These are phyloP conservation scores for Vanacampus margaritifer DNA, from an alignment of 2,113 vertebrate genomes.

Conservation along the genomic window DNA sequence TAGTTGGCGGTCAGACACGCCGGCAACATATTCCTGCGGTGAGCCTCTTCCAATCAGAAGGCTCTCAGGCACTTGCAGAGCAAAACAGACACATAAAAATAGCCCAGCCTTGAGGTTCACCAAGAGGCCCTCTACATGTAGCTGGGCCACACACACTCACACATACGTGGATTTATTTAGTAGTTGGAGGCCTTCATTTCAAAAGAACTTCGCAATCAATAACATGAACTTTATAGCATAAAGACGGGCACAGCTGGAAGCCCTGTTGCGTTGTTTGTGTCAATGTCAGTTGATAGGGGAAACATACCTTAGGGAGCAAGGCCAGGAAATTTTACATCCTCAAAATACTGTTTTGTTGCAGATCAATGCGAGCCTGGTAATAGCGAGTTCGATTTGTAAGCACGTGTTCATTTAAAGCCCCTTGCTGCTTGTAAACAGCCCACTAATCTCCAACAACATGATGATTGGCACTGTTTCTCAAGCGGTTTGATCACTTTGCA, in stretches of 20 bases:
- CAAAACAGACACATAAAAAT: slow-evolving; percentile 59
- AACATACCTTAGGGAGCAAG: slow-evolving; percentile 18
- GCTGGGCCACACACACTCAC: slow-evolving; percentile 38
- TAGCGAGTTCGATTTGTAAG: background rate
- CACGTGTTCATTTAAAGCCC: slow-evolving; percentile 66
- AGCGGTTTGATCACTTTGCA: slow-evolving; percentile 10
- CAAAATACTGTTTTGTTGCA: slow-evolving; percentile 5
- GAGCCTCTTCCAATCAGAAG: slow-evolving; percentile 59
- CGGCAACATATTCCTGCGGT: slow-evolving; percentile 63
- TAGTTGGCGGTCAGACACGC: slow-evolving; percentile 59
- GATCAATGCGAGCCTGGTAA: background rate
- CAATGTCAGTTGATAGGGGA: background rate
- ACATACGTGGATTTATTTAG: slow-evolving; percentile 22
- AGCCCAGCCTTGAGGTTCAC: slow-evolving; percentile 43
- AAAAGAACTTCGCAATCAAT: slow-evolving; percentile 28
- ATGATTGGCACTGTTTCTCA: background rate
- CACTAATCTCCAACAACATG: slow-evolving; percentile 51
- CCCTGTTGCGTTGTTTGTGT: background rate
- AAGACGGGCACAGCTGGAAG: slow-evolving; percentile 1
- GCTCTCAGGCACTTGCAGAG: slow-evolving; percentile 40
- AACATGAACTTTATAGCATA: slow-evolving; percentile 5
- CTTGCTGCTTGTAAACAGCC: slow-evolving; percentile 53
- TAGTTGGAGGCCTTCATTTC: background rate
- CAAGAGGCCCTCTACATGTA: slow-evolving; percentile 47
- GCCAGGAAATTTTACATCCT: slow-evolving; percentile 23